phyloP scores from a whole-genome alignment of 2,113 vertebrate species.

The Microcebus lehilahytsara region DNA sequence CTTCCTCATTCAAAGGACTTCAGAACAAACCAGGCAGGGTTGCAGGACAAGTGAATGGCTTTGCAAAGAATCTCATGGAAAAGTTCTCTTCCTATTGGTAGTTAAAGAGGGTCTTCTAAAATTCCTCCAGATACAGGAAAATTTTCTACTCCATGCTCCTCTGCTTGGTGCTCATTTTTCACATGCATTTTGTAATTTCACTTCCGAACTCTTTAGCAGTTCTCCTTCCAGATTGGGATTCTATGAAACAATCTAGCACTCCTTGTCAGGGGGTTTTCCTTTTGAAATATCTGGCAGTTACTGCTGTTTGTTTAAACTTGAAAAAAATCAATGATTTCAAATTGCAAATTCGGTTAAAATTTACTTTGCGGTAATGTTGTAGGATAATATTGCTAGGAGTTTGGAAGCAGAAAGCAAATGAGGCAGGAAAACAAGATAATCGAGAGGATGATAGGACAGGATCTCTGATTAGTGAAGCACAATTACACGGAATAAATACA shows the following conservation, averaged over 20 bases:
- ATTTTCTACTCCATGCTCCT: neutral
- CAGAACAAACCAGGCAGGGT: neutral
- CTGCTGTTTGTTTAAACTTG: constrained; percentile 76
- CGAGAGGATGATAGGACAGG: constrained; percentile 54
- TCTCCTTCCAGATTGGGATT: neutral
- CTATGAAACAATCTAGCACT: neutral
- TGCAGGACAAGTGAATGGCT: neutral
- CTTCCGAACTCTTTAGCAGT: neutral
- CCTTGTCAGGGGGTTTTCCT: constrained; percentile 16
- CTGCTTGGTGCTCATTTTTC: neutral
- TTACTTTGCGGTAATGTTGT: constrained; percentile 68
- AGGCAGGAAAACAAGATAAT: constrained; percentile 70
- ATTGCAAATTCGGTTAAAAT: constrained; percentile 72
- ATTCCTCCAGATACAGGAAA: neutral
- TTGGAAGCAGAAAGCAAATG: constrained; percentile 72
- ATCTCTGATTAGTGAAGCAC: constrained; percentile 72
- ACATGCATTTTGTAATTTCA: neutral
- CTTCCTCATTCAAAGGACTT: neutral
- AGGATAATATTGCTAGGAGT: constrained; percentile 47
- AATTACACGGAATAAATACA: constrained; percentile 66
- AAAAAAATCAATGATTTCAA: constrained; percentile 74
- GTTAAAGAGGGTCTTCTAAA: neutral
- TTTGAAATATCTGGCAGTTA: constrained; percentile 53
- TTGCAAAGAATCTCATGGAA: neutral
- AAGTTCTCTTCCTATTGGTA: neutral